A percentile compares a stretch with the other conserved stretches of the same genome.
phyloP scores from a whole-genome alignment of 2,888 invertebrate genomes.

The Zygaena filipendulae region DNA sequence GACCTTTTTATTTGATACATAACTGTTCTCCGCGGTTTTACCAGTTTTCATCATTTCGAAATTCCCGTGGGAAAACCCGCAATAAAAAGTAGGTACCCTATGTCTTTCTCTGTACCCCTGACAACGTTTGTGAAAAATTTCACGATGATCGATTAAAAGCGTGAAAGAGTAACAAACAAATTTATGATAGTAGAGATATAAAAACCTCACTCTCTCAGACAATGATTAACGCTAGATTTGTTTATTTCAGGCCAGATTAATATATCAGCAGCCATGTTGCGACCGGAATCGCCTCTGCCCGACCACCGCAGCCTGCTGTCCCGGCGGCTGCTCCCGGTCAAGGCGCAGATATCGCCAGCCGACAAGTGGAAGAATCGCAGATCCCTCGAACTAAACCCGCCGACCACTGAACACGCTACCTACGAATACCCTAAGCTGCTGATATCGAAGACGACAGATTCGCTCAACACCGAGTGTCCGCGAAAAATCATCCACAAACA shows the following conservation, averaged over 20 bases:
- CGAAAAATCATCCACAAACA: slow-evolving; percentile 53
- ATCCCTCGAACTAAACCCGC: slow-evolving; percentile 59
- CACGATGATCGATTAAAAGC: too few relatives aligned
- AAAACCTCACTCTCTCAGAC: too few relatives aligned
- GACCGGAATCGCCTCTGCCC: slow-evolving; percentile 65
- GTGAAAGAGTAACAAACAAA: too few relatives aligned
- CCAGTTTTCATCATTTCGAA: too few relatives aligned
- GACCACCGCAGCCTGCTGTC: slow-evolving; percentile 62
- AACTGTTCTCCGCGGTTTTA: too few relatives aligned
- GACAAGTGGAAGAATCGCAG: slow-evolving; percentile 58
- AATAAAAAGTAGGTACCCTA: too few relatives aligned
- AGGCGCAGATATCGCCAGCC: slow-evolving; percentile 55
- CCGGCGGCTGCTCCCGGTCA: slow-evolving; percentile 52
- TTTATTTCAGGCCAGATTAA: slow-evolving; percentile 49
- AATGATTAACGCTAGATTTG: too few relatives aligned
- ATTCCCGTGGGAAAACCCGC: too few relatives aligned
- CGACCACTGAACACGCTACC: slow-evolving; percentile 39
- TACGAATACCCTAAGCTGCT: slow-evolving; percentile 60
- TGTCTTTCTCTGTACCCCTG: too few relatives aligned
- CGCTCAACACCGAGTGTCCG: slow-evolving; percentile 56
- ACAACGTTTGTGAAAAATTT: too few relatives aligned
- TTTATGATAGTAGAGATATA: too few relatives aligned
- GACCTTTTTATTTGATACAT: too few relatives aligned
- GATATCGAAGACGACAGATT: slow-evolving; percentile 61
- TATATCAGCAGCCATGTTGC: slow-evolving; percentile 55